Evolutionary conservation across 2,113 vertebrate genomes (phyloP).

Genomic region (Alexandromys fortis): DNA sequence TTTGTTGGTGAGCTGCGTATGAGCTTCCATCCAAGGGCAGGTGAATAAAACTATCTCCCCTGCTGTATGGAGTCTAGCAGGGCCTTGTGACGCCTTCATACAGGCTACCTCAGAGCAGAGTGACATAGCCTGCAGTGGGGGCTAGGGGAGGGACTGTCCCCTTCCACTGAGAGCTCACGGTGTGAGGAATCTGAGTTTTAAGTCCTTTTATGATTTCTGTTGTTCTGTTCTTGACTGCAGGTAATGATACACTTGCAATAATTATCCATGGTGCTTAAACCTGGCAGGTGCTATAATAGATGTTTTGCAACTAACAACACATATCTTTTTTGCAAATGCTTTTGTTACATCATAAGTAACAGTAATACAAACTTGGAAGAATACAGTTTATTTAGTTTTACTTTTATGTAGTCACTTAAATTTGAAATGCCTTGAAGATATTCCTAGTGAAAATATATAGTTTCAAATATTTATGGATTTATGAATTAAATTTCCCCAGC

Average conservation of each 20-base stretch:
- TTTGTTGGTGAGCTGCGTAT: background rate
- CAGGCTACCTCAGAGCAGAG: background rate
- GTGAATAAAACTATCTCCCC: background rate
- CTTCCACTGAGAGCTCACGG: background rate
- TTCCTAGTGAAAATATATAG: background rate
- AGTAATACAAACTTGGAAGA: background rate
- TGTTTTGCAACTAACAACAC: background rate
- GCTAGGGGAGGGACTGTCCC: no score
- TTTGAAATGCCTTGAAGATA: background rate
- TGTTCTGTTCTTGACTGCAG: background rate
- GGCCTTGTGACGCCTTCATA: background rate
- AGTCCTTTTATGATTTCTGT: background rate
- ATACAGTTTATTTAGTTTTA: background rate
- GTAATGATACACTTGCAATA: background rate
- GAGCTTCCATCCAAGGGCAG: background rate
- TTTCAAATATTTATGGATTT: background rate
- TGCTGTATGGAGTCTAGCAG: no score
- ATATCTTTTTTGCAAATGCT: conserved; percentile 8
- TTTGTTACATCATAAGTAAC: background rate
- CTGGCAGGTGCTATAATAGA: background rate
- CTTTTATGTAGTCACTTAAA: background rate
- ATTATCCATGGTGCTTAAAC: background rate
- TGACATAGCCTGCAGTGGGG: no score
- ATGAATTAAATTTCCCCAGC: background rate
- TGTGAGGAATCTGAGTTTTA: background rate